Evolutionary conservation across 2,113 vertebrate genomes (phyloP).

Genomic region (Microtus richardsoni): DNA sequence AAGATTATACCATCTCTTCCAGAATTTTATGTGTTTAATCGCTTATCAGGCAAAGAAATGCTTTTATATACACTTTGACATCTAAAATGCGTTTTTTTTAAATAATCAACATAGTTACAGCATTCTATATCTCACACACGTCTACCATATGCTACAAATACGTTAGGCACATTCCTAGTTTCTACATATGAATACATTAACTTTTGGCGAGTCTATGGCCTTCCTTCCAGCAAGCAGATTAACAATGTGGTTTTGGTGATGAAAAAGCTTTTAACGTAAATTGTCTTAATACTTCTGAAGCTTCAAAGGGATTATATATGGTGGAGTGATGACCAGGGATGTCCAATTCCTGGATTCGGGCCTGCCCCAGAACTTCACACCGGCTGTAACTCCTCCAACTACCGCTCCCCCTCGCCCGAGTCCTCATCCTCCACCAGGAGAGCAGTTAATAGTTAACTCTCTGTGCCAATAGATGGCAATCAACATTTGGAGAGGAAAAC

Average conservation of each 20-base stretch:
- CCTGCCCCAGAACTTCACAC: not conserved
- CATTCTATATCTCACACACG: conserved; percentile 42
- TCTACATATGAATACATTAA: conserved; percentile 56
- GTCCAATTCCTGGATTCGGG: conserved; percentile 17
- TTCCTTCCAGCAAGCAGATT: conserved; percentile 62
- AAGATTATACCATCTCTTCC: not conserved
- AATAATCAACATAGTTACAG: conserved; percentile 30
- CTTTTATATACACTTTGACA: conserved; percentile 56
- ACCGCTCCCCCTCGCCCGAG: no score
- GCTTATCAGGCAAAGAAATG: conserved; percentile 26
- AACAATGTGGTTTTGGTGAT: conserved; percentile 60
- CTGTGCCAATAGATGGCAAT: not conserved
- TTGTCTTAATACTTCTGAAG: conserved; percentile 55
- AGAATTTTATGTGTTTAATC: conserved; percentile 65
- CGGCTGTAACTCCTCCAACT: not conserved
- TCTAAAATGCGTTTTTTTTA: conserved; percentile 61
- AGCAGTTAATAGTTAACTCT: not conserved
- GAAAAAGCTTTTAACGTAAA: conserved; percentile 49
- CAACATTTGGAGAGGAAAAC: not conserved
- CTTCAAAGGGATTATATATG: conserved; percentile 29
- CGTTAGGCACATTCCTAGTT: conserved; percentile 30
- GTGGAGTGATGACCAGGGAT: not conserved
- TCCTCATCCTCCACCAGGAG: not conserved
- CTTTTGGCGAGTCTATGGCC: conserved; percentile 12
- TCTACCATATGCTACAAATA: conserved; percentile 53